These are phyloP conservation scores for Melanostoma mellinum DNA, from an alignment of 2,888 invertebrate species.

Conservation along the genomic window DNA sequence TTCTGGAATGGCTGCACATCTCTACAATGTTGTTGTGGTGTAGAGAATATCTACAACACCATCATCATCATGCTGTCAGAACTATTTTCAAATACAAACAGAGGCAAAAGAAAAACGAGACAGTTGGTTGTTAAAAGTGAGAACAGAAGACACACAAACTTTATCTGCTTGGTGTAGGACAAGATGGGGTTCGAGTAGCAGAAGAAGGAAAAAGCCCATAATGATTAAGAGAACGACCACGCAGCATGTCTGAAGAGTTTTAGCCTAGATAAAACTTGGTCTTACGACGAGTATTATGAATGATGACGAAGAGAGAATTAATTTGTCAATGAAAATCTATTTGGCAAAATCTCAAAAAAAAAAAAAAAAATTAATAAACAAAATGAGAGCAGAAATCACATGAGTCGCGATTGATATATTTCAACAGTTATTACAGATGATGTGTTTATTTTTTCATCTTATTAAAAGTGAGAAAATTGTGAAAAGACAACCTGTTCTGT, in stretches of 20 bases:
- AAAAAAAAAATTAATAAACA: background rate
- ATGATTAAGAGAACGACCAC: constrained; percentile 43
- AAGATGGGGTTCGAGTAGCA: constrained; percentile 14
- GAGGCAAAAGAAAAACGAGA: constrained; percentile 6
- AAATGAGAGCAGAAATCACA: constrained; percentile 44
- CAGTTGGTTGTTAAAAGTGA: constrained; percentile 4
- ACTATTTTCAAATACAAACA: constrained; percentile 26
- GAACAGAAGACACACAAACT: constrained; percentile 27
- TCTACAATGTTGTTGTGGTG: constrained; percentile 14
- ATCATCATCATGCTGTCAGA: constrained; percentile 40
- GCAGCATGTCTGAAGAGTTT: constrained; percentile 27
- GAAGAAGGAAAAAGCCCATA: constrained; percentile 14
- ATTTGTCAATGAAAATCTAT: constrained; percentile 63
- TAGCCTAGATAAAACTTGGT: constrained; percentile 26
- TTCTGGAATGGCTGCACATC: constrained; percentile 39
- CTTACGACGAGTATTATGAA: constrained; percentile 21
- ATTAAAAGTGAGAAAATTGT: background rate
- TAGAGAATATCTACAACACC: constrained; percentile 22
- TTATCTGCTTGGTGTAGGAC: constrained; percentile 56
- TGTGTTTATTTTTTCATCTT: constrained; percentile 29
- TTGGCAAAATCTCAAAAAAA: constrained; percentile 58
- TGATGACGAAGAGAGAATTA: constrained; percentile 29
- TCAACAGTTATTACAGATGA: constrained; percentile 46
- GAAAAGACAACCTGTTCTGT: constrained; percentile 46
- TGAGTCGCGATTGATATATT: constrained; percentile 46